These are phyloP conservation scores for Axinella damicornis DNA, from an alignment of 37 sponge, comb jelly and placozoan genomes.

Conservation along the genomic window DNA sequence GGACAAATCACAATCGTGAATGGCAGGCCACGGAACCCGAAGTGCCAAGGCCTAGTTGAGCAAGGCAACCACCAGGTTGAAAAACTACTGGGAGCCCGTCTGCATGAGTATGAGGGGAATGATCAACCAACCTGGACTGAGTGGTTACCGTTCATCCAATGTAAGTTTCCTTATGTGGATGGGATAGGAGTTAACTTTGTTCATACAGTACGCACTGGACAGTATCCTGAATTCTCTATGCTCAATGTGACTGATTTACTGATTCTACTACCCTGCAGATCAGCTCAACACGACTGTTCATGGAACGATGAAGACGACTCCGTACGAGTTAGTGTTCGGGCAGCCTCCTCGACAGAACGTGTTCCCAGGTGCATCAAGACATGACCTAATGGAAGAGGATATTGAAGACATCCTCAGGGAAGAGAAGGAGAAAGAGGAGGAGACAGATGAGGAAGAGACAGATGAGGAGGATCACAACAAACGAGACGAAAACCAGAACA, in stretches of 20 bases:
- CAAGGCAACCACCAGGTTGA: slow-evolving; percentile 49
- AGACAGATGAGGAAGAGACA: no score
- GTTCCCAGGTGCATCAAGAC: slow-evolving; percentile 30
- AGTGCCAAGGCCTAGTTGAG: slow-evolving; percentile 35
- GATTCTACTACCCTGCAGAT: slow-evolving; percentile 11
- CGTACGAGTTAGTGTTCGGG: slow-evolving; percentile 62
- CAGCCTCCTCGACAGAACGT: slow-evolving; percentile 45
- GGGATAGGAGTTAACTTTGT: no score
- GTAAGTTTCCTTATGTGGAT: not conserved
- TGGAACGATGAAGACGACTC: slow-evolving; percentile 44
- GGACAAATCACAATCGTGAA: slow-evolving; percentile 39
- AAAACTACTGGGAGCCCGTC: slow-evolving; percentile 31
- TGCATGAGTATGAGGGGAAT: slow-evolving; percentile 26
- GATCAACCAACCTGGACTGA: slow-evolving; percentile 21
- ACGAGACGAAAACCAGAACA: no score
- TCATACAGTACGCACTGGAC: no score
- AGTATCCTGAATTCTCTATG: no score
- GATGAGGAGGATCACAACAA: no score
- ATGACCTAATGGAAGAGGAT: slow-evolving; percentile 44
- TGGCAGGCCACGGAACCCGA: slow-evolving; percentile 51
- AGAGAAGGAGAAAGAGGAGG: not conserved
- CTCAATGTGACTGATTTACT: not conserved
- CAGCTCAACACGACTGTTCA: slow-evolving; percentile 50
- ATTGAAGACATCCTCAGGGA: slow-evolving; percentile 33
- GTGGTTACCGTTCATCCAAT: slow-evolving; percentile 22